These are phyloP conservation scores for Pelmatolapia mariae DNA, from an alignment of 2,113 vertebrate species.

Conservation along the genomic window DNA sequence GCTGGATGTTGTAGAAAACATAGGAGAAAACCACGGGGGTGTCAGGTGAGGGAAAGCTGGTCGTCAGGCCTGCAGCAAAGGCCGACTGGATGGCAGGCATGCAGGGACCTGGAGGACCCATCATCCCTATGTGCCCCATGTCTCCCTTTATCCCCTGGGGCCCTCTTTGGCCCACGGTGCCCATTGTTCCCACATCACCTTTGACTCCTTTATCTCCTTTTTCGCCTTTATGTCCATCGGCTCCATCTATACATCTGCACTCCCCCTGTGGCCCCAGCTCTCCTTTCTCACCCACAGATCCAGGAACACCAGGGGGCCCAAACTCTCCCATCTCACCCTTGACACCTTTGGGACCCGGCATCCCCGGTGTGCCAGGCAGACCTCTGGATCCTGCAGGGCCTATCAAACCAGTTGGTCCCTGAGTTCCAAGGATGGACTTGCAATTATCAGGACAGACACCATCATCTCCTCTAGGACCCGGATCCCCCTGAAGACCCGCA, in stretches of 20 bases:
- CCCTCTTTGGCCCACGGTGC: slow-evolving; percentile 21
- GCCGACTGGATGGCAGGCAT: slow-evolving; percentile 54
- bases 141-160: slow-evolving; percentile 32
- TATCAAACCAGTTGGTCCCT: slow-evolving; percentile 46
- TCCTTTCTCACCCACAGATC: slow-evolving; percentile 51
- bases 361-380: slow-evolving; percentile 24
- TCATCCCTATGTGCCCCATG: slow-evolving; percentile 36
- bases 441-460: slow-evolving; percentile 60
- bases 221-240: slow-evolving; percentile 28
- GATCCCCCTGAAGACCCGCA: slow-evolving; percentile 30
- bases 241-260: slow-evolving; percentile 57
- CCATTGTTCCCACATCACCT: slow-evolving; percentile 34
- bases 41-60: slow-evolving; percentile 29
- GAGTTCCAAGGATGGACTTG: background rate
- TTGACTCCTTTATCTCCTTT: slow-evolving; percentile 20
- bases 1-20: slow-evolving; percentile 41
- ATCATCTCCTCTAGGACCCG: slow-evolving; percentile 41
- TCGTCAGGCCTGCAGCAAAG: slow-evolving; percentile 46
- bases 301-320: slow-evolving; percentile 35
- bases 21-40: slow-evolving; percentile 46
- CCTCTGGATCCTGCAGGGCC: slow-evolving; percentile 53
- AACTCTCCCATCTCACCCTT: slow-evolving; percentile 51
- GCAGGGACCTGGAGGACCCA: slow-evolving; percentile 62
- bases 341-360: slow-evolving; percentile 18
- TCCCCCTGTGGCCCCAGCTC: slow-evolving; percentile 46